Evolutionary conservation across 2,113 vertebrate species (phyloP).

Genomic region (Zosterops pallidus): DNA sequence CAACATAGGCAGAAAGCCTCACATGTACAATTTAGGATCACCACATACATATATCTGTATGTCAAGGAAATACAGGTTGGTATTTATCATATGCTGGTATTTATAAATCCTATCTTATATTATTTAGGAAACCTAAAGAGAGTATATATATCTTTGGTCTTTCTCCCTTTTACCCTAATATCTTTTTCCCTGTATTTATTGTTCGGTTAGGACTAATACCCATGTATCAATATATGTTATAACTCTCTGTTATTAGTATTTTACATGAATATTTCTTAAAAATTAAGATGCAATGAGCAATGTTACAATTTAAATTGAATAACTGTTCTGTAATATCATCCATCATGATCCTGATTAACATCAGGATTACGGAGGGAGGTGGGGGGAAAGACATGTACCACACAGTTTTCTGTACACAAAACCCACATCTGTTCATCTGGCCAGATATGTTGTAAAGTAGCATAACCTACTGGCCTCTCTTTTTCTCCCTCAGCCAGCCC

Average conservation of each 20-base stretch:
- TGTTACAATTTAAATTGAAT: not conserved
- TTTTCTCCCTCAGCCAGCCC: not conserved
- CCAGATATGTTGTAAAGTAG: not conserved
- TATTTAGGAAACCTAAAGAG: not conserved
- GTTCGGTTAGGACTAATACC: not conserved
- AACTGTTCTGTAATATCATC: not conserved
- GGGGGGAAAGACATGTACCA: not conserved
- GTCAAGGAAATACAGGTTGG: not conserved
- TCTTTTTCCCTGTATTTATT: not conserved
- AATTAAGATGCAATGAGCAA: not conserved
- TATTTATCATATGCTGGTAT: not conserved
- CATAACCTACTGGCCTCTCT: slow-evolving; percentile 31
- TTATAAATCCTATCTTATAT: not conserved
- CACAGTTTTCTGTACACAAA: not conserved
- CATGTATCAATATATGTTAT: not conserved
- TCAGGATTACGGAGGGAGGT: not conserved
- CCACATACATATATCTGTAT: not conserved
- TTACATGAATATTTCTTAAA: not conserved
- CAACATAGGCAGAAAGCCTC: slow-evolving; percentile 31
- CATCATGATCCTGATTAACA: not conserved
- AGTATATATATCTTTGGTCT: not conserved
- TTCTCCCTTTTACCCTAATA: not conserved
- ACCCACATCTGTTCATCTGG: slow-evolving; percentile 12
- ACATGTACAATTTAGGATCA: not conserved
- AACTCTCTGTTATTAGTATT: not conserved